Evolutionary conservation across 2,888 invertebrate genomes (phyloP).

Genomic region (Mellilla xanthometata): DNA sequence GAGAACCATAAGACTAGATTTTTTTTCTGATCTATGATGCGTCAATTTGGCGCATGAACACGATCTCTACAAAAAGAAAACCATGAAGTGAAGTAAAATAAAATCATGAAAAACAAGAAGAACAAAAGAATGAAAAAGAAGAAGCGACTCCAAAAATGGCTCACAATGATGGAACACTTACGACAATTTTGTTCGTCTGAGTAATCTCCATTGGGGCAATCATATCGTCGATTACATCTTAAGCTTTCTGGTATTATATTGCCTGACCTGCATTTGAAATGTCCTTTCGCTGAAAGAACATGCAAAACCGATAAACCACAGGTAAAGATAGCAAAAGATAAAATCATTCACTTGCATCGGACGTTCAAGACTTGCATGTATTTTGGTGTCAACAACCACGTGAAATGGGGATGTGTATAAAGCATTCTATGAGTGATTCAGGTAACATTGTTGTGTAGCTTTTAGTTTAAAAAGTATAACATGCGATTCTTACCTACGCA

Average conservation of each 20-base stretch:
- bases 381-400: conserved; percentile 1
- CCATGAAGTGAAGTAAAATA: no score
- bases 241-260: conserved; percentile 79
- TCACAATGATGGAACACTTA: conserved; percentile 76
- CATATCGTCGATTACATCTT: conserved; percentile 85
- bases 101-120: no score
- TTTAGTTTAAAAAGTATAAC: no score
- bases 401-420: conserved; percentile 12
- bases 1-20: conserved; percentile 12
- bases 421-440: conserved; percentile 9
- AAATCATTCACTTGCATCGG: not conserved
- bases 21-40: not conserved
- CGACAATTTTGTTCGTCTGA: conserved; percentile 90
- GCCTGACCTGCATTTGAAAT: conserved; percentile 87
- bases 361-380: no score
- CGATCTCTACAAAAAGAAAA: conserved; percentile 15
- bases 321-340: not conserved
- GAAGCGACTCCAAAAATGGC: conserved; percentile 29
- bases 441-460: no score
- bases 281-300: conserved; percentile 67
- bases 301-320: conserved; percentile 33
- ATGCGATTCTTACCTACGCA: conserved; percentile 79
- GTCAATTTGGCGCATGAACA: not conserved
- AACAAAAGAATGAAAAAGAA: conserved; percentile 23
- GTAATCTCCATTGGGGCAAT: conserved; percentile 85